Evolutionary conservation across 2,113 vertebrate species (phyloP), one percentile per base, ranked within the genome.

Genomic region (Tonatia bakeri): DNA sequence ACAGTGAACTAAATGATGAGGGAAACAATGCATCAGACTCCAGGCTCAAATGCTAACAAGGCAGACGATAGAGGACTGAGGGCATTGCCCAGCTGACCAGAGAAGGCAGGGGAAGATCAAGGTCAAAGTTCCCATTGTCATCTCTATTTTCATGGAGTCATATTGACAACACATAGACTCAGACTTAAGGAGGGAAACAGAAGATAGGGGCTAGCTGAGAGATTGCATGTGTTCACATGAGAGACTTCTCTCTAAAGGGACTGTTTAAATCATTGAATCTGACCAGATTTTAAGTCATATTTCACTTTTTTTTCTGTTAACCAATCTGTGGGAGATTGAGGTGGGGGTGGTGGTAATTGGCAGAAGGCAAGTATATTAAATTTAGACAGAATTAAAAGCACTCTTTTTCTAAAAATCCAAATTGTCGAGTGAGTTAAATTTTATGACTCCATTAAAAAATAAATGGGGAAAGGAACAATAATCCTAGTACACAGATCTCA

Each of bases 391-490:
- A 92, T 95, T 82, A 87, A 81, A 95, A 97, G 45, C 67, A 52
- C 12, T 93, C n/a, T 56, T 80, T 72, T 95, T 93, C 85, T 90
- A 82, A 84, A 92, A 90, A 79, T 92, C 64, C 73, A 92, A 92
- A 77, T 61, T 59, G 20, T 86, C 89, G 65, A 96, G 50, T 20
- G 33, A 95, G 95, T 95, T 97, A 96, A 94, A 96, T 87, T 97
- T 88, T 96, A 92, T 93, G 69, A 94, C 38, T 97, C 77, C 64
- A 97, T 96, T 96, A 91, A 96, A 96, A 95, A 97, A 95, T 87
- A 97, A 91, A 85, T 73, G 76, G 87, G 88, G 84, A 94, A 86
- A 90, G 40, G 80, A 92, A 91, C 83, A 92, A 95, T 96, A 94
- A 94, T 95, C 91, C 95, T 91, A 95, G 86, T 87, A 95, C 47